A percentile compares a stretch with the other conserved stretches of the same genome.
Evolutionary conservation across 2,797 vertebrate genomes (phyloP).

Genomic region (Acanthornis magna): DNA sequence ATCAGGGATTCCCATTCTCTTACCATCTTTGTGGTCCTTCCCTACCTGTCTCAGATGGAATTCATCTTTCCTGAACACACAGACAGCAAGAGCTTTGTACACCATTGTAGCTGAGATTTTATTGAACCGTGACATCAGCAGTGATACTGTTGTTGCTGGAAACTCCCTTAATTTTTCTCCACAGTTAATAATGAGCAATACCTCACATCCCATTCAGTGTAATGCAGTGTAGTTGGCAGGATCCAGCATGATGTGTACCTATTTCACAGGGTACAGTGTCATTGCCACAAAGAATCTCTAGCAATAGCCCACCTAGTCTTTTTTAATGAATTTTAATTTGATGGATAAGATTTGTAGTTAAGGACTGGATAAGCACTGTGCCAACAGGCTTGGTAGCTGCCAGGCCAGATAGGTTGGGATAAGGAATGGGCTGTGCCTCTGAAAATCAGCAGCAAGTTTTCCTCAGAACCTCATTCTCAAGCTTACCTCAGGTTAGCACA

Average conservation of each 20-base stretch:
- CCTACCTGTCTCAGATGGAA: background rate
- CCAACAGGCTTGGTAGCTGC: background rate
- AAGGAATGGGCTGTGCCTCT: background rate
- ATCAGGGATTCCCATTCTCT: background rate
- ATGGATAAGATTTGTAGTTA: background rate
- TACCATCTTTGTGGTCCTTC: background rate
- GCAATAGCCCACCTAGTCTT: background rate
- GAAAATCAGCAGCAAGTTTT: background rate
- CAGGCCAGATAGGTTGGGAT: background rate
- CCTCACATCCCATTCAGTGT: background rate
- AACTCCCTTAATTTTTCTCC: background rate
- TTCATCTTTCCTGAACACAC: background rate
- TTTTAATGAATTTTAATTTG: background rate
- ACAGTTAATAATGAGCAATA: background rate
- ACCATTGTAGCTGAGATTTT: background rate
- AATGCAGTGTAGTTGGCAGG: background rate
- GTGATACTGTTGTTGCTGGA: background rate
- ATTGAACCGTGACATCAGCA: background rate
- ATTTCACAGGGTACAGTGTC: background rate
- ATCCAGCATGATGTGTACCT: background rate
- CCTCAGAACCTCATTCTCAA: background rate
- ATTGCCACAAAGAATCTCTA: background rate
- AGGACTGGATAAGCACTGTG: background rate
- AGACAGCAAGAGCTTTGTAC: background rate
- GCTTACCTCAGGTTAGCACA: background rate